These are phyloP conservation scores for Mastigias papua DNA, from an alignment of 30 jellyfish, hydroid and myxozoan species.

Conservation along the genomic window DNA sequence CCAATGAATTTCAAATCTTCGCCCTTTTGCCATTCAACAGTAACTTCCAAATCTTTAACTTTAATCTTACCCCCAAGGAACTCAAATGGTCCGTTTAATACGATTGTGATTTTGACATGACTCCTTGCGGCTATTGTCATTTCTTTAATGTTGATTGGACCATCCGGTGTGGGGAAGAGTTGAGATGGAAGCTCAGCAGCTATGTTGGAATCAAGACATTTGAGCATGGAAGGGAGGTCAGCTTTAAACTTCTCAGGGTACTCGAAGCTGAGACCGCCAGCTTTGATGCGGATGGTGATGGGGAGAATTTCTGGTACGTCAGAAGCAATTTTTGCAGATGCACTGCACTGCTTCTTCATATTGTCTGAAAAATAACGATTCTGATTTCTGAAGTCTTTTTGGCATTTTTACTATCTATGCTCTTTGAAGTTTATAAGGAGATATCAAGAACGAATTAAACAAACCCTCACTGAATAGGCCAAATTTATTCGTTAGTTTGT, in stretches of 20 bases:
- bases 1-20: constrained; percentile 42
- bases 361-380: constrained; percentile 42
- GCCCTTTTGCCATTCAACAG: constrained; percentile 44
- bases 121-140: constrained; percentile 52
- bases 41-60: constrained; percentile 54
- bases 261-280: constrained; percentile 59
- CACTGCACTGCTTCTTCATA: constrained; percentile 50
- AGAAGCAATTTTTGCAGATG: constrained; percentile 15
- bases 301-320: constrained; percentile 70
- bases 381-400: too few relatives aligned
- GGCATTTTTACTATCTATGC: too few relatives aligned
- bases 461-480: too few relatives aligned
- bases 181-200: constrained; percentile 82
- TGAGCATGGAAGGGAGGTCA: constrained; percentile 66
- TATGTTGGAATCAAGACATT: constrained; percentile 76
- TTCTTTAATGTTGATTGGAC: constrained; percentile 74
- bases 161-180: constrained; percentile 71
- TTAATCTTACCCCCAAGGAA: constrained; percentile 69
- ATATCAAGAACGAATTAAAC: too few relatives aligned
- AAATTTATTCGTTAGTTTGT: too few relatives aligned
- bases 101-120: constrained; percentile 51
- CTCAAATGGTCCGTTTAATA: constrained; percentile 73
- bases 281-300: constrained; percentile 40
- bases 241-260: constrained; percentile 71
- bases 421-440: too few relatives aligned